Conservation (phyloP, 2,888 invertebrate species). For the Volucella zonaria region DNA sequence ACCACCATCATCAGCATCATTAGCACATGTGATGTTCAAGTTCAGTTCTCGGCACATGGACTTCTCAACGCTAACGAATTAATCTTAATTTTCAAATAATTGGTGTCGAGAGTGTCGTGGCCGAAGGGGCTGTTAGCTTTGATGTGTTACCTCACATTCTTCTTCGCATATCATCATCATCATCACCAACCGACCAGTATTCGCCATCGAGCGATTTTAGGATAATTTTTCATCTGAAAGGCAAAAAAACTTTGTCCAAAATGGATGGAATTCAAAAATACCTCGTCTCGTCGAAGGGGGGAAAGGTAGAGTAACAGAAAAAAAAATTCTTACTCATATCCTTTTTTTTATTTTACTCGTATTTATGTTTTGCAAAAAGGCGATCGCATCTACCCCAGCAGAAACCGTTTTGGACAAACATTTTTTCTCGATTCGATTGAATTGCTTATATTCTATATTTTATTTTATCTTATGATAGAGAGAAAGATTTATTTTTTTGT, state of each 20-base stretch:
- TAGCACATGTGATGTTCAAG: conserved; percentile 28
- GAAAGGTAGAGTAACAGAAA: not conserved
- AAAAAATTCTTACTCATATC: not conserved
- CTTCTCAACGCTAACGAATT: conserved; percentile 56
- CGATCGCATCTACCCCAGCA: conserved; percentile 70
- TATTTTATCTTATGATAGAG: conserved; percentile 59
- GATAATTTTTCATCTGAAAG: conserved; percentile 57
- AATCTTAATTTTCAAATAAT: conserved; percentile 72
- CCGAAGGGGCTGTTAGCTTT: not conserved
- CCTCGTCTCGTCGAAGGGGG: not conserved
- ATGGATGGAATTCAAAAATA: not conserved
- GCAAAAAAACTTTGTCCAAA: not conserved
- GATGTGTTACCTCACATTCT: not conserved
- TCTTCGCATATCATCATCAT: conserved; percentile 11
- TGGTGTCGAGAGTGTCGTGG: conserved; percentile 36
- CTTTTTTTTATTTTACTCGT: not conserved
- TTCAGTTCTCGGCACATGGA: conserved; percentile 34
- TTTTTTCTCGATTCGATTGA: conserved; percentile 59
- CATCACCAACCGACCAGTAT: not conserved
- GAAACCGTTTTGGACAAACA: conserved; percentile 59
- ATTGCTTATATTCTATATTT: conserved; percentile 64
- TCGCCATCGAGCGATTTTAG: conserved; percentile 13
- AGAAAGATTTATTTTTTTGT: conserved; percentile 44
- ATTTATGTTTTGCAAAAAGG: conserved; percentile 48
- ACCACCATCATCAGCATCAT: conserved; percentile 58